Evolutionary conservation across 2,888 invertebrate species (phyloP).

Genomic region (Ellobium chinense): DNA sequence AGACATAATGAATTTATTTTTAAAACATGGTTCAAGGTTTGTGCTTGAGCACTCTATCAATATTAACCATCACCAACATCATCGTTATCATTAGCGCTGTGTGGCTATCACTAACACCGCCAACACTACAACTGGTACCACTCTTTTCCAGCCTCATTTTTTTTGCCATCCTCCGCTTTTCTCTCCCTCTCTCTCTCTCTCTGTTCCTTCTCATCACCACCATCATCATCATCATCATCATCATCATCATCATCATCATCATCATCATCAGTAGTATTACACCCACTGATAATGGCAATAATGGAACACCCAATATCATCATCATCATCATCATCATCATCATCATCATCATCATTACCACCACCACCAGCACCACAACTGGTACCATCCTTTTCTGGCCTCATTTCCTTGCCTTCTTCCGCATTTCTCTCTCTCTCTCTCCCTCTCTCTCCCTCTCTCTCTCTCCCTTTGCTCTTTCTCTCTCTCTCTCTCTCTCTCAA

Average conservation of each 20-base stretch:
- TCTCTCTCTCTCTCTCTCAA: not conserved
- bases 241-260: not conserved
- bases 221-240: not conserved
- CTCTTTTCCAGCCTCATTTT: not conserved
- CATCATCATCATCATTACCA: not conserved
- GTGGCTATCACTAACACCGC: not conserved
- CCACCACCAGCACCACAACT: not conserved
- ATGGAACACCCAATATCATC: not conserved
- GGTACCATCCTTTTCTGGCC: no score
- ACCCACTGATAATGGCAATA: not conserved
- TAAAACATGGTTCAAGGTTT: no score
- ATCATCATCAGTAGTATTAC: not conserved
- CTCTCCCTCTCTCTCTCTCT: not conserved
- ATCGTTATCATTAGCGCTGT: not conserved
- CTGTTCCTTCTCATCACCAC: not conserved
- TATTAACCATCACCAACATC: not conserved
- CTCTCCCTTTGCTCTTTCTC: not conserved
- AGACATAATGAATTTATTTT: no score
- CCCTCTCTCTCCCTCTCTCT: not conserved
- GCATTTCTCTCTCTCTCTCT: not conserved
- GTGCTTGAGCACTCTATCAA: no score
- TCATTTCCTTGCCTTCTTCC: no score
- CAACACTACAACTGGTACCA: not conserved
- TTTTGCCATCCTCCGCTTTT: not conserved
- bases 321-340: not conserved